Conservation (phyloP, 2,888 invertebrate genomes). For the Chorisops tibialis region DNA sequence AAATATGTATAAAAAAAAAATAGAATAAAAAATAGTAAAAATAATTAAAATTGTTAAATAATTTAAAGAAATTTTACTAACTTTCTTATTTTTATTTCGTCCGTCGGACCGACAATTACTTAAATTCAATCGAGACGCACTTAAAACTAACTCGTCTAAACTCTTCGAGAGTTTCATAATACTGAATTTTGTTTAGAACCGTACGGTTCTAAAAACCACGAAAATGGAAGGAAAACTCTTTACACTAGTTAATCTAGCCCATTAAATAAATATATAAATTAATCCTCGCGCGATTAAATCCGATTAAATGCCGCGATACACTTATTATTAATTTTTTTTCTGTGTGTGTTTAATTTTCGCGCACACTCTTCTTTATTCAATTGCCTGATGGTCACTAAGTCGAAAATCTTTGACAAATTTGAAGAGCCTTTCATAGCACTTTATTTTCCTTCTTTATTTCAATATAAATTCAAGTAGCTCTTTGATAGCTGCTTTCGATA, state of each 20-base stretch:
- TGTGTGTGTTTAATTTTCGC: too few relatives aligned
- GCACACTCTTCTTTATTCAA: too few relatives aligned
- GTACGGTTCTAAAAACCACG: too few relatives aligned
- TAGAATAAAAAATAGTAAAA: not conserved
- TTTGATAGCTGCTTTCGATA: too few relatives aligned
- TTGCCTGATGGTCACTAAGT: too few relatives aligned
- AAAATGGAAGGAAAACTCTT: not conserved
- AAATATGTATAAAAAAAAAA: not conserved
- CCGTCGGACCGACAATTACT: slow-evolving; percentile 45
- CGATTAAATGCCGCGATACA: too few relatives aligned
- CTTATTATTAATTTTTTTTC: too few relatives aligned
- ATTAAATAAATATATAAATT: not conserved
- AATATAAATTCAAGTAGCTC: too few relatives aligned
- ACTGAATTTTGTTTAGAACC: slow-evolving; percentile 19
- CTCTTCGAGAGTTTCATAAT: slow-evolving; percentile 51
- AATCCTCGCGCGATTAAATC: too few relatives aligned
- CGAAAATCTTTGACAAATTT: too few relatives aligned
- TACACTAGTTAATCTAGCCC: not conserved
- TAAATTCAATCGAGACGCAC: slow-evolving; percentile 49
- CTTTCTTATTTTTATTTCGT: slow-evolving; percentile 48
- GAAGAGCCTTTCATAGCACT: too few relatives aligned
- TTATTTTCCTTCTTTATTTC: too few relatives aligned
- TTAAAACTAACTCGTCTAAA: slow-evolving; percentile 51
- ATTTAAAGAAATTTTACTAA: slow-evolving; percentile 38
- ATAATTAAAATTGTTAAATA: not conserved